These are phyloP conservation scores for Actenoides hombroni DNA, from an alignment of 2,113 vertebrate species.

Conservation along the genomic window DNA sequence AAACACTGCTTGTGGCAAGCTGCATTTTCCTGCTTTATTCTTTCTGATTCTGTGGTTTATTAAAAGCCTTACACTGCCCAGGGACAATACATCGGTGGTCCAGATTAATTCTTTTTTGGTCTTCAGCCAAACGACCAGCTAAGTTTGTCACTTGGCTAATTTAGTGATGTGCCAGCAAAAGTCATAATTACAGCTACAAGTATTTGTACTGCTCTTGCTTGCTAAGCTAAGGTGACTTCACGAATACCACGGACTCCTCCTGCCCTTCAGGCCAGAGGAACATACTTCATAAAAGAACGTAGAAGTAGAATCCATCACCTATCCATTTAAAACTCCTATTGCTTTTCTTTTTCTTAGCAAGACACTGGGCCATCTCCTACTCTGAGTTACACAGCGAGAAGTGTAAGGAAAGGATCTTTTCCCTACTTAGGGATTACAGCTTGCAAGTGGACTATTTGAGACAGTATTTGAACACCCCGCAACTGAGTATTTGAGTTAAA, in stretches of 20 bases:
- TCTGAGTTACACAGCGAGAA: neutral
- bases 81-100: constrained; percentile 21
- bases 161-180: constrained; percentile 57
- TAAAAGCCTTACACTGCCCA: constrained; percentile 33
- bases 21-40: neutral
- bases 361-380: neutral
- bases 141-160: constrained; percentile 65
- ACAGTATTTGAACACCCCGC: rapidly evolving
- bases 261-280: neutral
- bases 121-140: constrained; percentile 32
- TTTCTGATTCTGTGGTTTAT: constrained; percentile 35
- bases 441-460: neutral
- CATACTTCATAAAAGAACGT: neutral
- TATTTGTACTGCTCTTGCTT: constrained; percentile 6
- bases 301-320: neutral
- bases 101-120: constrained; percentile 51
- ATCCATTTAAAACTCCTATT: neutral
- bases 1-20: neutral
- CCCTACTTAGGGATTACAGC: neutral
- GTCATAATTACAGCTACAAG: constrained; percentile 45
- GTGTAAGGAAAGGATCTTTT: neutral
- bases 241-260: neutral
- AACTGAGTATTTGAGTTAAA: neutral
- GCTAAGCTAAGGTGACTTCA: constrained; percentile 37
- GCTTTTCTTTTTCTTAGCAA: neutral